These are phyloP conservation scores for Siphlonurus alternatus DNA, from an alignment of 2,888 invertebrate species.

Conservation along the genomic window DNA sequence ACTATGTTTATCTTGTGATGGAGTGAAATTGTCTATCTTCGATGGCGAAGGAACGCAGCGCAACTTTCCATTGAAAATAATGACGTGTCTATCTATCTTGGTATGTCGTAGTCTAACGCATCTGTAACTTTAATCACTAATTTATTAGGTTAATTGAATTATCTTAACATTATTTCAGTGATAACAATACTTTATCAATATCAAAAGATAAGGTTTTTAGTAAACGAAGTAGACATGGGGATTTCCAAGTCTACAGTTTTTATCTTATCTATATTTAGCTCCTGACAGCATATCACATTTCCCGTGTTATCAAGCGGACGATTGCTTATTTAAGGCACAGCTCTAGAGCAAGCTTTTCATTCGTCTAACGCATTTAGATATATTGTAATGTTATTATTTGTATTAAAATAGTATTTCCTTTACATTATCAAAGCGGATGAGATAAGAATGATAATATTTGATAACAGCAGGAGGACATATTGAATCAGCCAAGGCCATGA, in stretches of 20 bases:
- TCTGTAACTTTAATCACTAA: neutral
- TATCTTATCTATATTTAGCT: slow-evolving; percentile 3
- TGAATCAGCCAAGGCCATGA: neutral
- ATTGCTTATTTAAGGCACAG: neutral
- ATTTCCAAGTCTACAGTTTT: neutral
- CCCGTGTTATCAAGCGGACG: neutral
- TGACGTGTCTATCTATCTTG: slow-evolving; percentile 63
- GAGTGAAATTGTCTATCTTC: slow-evolving; percentile 60
- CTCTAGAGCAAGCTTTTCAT: neutral
- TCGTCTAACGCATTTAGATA: neutral
- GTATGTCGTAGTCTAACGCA: slow-evolving; percentile 34
- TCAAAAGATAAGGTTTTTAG: neutral
- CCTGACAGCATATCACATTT: slow-evolving; percentile 1
- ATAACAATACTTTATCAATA: neutral
- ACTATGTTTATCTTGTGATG: slow-evolving; percentile 70
- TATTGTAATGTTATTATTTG: neutral
- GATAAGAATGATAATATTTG: neutral
- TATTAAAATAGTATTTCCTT: neutral
- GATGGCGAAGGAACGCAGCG: slow-evolving; percentile 55
- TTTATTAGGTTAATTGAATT: neutral
- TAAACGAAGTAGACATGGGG: neutral
- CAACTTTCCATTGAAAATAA: slow-evolving; percentile 50
- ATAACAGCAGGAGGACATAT: neutral
- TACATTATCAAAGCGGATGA: neutral
- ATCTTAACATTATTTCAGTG: neutral